Percentiles rank a stretch among this genome's conserved stretches.
phyloP scores from a whole-genome alignment of 2,797 vertebrate species.

The Acanthurus leucopareius region DNA sequence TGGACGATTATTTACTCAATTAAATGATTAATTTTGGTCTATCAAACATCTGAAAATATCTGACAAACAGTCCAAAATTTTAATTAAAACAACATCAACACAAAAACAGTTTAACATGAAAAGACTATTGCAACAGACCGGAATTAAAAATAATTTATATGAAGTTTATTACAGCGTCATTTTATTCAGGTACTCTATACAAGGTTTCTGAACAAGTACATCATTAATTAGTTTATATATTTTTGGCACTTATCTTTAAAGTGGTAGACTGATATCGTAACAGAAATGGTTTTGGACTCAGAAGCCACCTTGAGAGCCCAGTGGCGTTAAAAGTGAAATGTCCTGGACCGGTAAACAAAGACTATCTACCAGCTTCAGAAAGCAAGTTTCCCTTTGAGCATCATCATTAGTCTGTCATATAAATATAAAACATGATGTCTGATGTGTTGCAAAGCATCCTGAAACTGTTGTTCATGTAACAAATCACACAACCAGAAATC shows the following conservation, averaged over 20 bases:
- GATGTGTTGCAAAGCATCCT: slow-evolving; percentile 14
- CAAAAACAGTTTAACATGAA: too few species aligned
- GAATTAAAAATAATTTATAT: too few species aligned
- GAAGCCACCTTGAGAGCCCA: neutral
- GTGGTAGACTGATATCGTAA: neutral
- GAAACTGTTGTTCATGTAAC: neutral
- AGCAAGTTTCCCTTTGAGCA: slow-evolving; percentile 21
- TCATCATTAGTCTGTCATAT: neutral
- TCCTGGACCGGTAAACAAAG: neutral
- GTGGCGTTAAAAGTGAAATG: slow-evolving; percentile 21
- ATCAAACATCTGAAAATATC: too few species aligned
- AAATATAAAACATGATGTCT: slow-evolving; percentile 40
- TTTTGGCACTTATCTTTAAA: slow-evolving; percentile 61
- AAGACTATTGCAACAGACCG: too few species aligned
- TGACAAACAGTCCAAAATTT: too few species aligned
- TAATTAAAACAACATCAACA: too few species aligned
- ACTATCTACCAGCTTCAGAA: neutral
- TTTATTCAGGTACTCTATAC: slow-evolving; percentile 19
- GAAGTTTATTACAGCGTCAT: neutral
- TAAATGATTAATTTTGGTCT: too few species aligned
- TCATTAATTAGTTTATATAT: slow-evolving; percentile 9
- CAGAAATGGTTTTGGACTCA: slow-evolving; percentile 12
- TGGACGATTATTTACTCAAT: too few species aligned
- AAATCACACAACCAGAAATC: slow-evolving; percentile 10
- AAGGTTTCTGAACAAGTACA: slow-evolving; percentile 36